Evolutionary conservation across 2,113 vertebrate genomes (phyloP), one percentile per base, ranked within the genome.

Genomic region (Brachyhypopomus occidentalis): DNA sequence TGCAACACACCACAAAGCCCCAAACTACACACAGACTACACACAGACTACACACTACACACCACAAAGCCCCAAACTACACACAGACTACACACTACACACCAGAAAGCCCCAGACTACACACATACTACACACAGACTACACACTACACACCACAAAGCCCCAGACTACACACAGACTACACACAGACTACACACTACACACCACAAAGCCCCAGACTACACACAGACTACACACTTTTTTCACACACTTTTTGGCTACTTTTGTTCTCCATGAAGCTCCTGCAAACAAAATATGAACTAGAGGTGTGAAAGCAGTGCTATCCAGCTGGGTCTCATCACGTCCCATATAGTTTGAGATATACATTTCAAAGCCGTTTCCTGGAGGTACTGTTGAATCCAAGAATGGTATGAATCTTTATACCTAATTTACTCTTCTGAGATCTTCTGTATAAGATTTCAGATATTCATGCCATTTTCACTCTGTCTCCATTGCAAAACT

Each of bases 161-260:
- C n/a, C n/a, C n/a, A n/a, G n/a, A n/a, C n/a, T n/a, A n/a, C n/a
- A n/a, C n/a, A n/a, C n/a, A n/a, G n/a, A n/a, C n/a, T n/a, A n/a
- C n/a, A n/a, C n/a, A n/a, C n/a, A n/a, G n/a, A n/a, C n/a, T n/a
- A n/a, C n/a, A n/a, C n/a, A n/a, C n/a, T n/a, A n/a, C n/a, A n/a
- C n/a, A n/a, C 22, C 75, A 19, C 79, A 80, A 88, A 87, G 48
- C 81, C 76, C 84, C 34, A 30, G 14, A 25, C 72, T 60, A 67
- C 69, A 20, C 73, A 88, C 91, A 93, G n/a, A n/a, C n/a, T n/a
- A n/a, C n/a, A n/a, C n/a, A n/a, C n/a, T n/a, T n/a, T n/a, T n/a
- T n/a, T n/a, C n/a, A n/a, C n/a, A n/a, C n/a, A n/a, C n/a, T n/a
- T 88, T 87, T 92, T 91, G 84, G 90, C 89, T 86, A 80, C 79